Percentiles rank a stretch among this genome's conserved stretches.
These are phyloP conservation scores for Bedellia somnulentella DNA, from an alignment of 2,888 invertebrate species.

Conservation along the genomic window DNA sequence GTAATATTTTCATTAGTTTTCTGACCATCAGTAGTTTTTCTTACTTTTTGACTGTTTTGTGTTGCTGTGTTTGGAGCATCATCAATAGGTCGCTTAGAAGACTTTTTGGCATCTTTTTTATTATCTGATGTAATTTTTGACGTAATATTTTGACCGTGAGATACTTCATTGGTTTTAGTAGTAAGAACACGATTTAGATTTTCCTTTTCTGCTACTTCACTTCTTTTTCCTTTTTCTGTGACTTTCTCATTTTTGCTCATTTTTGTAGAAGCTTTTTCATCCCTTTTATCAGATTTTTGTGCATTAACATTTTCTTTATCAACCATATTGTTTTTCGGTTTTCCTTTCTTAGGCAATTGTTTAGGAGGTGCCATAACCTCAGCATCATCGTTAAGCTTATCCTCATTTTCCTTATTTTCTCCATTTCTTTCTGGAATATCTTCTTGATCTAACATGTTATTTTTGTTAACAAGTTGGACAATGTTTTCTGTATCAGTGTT, in stretches of 20 bases:
- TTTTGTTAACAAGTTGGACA: neutral
- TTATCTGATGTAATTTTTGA: no score
- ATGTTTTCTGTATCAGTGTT: slow-evolving; percentile 8
- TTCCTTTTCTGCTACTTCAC: neutral
- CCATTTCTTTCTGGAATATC: neutral
- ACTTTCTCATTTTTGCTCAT: neutral
- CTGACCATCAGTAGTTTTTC: neutral
- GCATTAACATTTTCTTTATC: slow-evolving; percentile 7
- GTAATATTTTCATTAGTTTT: neutral
- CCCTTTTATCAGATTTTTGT: slow-evolving; percentile 7
- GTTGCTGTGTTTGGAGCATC: no score
- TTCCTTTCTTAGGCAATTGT: slow-evolving; percentile 8
- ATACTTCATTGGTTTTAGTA: no score
- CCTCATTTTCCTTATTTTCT: neutral
- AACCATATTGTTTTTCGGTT: slow-evolving; percentile 17
- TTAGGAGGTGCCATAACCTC: slow-evolving; percentile 5
- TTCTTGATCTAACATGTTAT: neutral
- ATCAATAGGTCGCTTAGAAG: no score
- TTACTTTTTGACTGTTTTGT: no score
- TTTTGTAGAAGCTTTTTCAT: slow-evolving; percentile 7
- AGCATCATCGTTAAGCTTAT: neutral
- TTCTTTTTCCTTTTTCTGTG: neutral
- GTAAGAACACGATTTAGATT: no score
- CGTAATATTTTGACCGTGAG: no score
- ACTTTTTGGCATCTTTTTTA: no score